Evolutionary conservation across 1,140 invertebrate species (phyloP).

Genomic region (Dreissena polymorpha): DNA sequence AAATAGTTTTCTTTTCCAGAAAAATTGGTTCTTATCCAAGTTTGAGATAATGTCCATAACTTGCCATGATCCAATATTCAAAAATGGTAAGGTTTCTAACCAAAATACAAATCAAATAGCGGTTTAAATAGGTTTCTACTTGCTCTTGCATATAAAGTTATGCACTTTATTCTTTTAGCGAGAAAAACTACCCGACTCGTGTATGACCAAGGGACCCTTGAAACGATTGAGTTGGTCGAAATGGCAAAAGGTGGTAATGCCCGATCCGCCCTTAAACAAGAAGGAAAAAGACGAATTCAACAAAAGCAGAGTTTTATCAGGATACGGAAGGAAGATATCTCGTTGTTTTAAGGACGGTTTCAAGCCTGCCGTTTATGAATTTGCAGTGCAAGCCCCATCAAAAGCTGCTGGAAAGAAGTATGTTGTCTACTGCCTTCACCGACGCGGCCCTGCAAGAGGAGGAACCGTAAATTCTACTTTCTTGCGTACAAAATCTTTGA

Average conservation of each 20-base stretch:
- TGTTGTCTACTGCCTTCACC: constrained; percentile 27
- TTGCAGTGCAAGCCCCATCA: constrained; percentile 42
- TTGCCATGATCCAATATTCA: no score
- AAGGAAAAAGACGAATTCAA: background rate
- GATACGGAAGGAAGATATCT: constrained; percentile 10
- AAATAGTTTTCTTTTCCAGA: no score
- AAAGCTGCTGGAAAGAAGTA: constrained; percentile 36
- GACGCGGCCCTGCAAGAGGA: background rate
- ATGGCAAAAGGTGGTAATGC: constrained; percentile 39
- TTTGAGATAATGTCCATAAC: no score
- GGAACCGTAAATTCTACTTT: constrained; percentile 25
- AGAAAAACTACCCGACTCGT: constrained; percentile 28
- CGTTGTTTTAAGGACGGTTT: constrained; percentile 31
- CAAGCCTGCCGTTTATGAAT: constrained; percentile 54
- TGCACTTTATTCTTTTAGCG: constrained; percentile 23
- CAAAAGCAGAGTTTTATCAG: background rate
- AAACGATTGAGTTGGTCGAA: constrained; percentile 56
- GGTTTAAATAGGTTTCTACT: no score
- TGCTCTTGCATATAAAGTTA: no score
- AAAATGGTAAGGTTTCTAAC: no score
- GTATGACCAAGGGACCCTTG: constrained; percentile 54
- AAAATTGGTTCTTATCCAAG: no score
- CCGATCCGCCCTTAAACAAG: background rate
- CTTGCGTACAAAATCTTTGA: constrained; percentile 13
- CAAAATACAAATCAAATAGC: no score